Base-by-base conservation (phyloP, 2,797 vertebrate species). In the Valencia hispanica region DNA sequence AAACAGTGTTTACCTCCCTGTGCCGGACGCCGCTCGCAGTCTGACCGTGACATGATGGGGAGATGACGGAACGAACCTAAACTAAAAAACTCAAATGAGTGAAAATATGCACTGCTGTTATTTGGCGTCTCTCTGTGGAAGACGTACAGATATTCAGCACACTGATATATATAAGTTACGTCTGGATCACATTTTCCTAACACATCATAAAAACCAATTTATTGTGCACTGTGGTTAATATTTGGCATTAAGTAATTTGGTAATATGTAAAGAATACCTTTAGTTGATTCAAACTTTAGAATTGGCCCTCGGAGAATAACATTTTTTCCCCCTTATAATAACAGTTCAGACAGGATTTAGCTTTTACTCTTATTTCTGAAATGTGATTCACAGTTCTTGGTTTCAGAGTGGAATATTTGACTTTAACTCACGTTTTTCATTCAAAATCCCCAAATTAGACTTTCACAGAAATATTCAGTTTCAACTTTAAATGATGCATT, bases 1-100 rank as follows among this genome's bases (percentile, higher is more conserved):
- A 87, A 86, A 84, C 70, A 5, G 3, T 70, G 83, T 81, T 85
- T 80, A 77, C 76, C 2, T 73, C n/a, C 79, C 74, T 20, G 78
- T 77, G 78, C 17, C 0, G 47, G 75, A 73, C 78, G 47, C 30
- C 41, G 72, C 79, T 78, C 22, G 53, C 73, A 74, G 74, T 77
- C 50, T 27, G 39, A 78, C 81, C 79, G 47, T 81, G 83, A 87
- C 73, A 75, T 36, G 80, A 81, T 75, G 85, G 43, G 22, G 48
- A 41, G 73, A 55, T 61, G 78, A 59, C 50, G 79, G 22, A 72
- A 7, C 0, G 86, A 80, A 81, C 82, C 69, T 65, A 59, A 86
- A 83, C 50, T 3, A 27, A 76, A 77, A 59, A 86, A 83, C 50
- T 3, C 27, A 76, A 77, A 72, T 0, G 66, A 39, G 68, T 41